A percentile compares a stretch with the other conserved stretches of the same genome.
Evolutionary conservation across 2,113 vertebrate genomes (phyloP).

Genomic region (Aplodontia rufa): DNA sequence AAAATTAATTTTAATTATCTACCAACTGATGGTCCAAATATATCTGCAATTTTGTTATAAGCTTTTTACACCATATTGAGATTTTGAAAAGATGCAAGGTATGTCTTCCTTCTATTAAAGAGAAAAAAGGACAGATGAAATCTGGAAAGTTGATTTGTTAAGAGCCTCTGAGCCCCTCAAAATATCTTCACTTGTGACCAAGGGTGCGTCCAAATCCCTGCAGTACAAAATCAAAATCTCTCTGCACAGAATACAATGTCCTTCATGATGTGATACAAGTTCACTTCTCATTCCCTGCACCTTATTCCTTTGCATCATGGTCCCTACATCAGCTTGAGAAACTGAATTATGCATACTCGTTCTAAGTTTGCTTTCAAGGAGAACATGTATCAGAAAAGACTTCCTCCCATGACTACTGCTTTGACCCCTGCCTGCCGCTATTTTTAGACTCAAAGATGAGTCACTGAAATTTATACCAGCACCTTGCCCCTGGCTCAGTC

Average conservation of each 20-base stretch:
- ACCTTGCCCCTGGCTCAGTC: constrained; percentile 41
- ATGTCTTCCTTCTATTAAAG: background rate
- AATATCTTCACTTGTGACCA: background rate
- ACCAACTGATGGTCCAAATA: background rate
- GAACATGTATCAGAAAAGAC: constrained; percentile 52
- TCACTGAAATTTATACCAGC: constrained; percentile 70
- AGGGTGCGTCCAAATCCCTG: background rate
- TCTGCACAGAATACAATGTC: background rate
- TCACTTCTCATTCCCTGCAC: background rate
- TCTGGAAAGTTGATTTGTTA: background rate
- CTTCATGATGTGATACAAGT: background rate
- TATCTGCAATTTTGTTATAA: background rate
- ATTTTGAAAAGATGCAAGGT: background rate
- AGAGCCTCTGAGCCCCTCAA: background rate
- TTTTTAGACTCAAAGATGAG: constrained; percentile 67
- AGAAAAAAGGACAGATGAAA: background rate
- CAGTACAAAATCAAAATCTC: background rate
- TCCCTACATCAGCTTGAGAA: background rate
- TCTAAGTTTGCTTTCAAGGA: background rate
- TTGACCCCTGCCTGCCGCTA: constrained; percentile 56
- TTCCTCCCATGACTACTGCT: constrained; percentile 48
- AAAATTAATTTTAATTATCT: constrained; percentile 27
- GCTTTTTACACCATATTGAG: background rate
- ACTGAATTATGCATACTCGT: background rate
- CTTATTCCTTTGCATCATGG: no score